Percentiles rank a stretch among this genome's conserved stretches.
phyloP scores from a whole-genome alignment of 2,797 vertebrate genomes.

The Sebastes iracundus region DNA sequence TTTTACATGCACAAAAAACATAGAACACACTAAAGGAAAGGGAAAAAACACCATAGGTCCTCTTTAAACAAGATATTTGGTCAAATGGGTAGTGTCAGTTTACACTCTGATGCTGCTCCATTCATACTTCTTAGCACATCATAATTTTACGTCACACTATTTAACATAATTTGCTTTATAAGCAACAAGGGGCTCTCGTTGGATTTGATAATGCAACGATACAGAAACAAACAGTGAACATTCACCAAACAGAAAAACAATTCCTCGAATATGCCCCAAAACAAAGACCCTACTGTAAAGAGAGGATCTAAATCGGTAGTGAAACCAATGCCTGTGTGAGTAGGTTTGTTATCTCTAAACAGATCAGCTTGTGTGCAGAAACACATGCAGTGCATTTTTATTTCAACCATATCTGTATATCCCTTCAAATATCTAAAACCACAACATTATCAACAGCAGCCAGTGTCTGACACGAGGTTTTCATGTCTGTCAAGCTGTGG shows the following conservation, averaged over 20 bases:
- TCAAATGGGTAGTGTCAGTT: neutral
- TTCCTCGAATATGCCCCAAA: neutral
- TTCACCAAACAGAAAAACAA: neutral
- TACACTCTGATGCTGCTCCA: neutral
- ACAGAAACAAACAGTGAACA: neutral
- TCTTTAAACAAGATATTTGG: neutral
- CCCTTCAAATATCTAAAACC: conserved; percentile 36
- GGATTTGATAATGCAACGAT: neutral
- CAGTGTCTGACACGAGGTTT: conserved; percentile 50
- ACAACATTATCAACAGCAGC: conserved; percentile 37
- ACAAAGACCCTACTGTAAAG: neutral
- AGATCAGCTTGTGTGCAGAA: neutral
- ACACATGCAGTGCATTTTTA: conserved; percentile 13
- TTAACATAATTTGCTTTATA: neutral
- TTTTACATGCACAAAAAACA: no score
- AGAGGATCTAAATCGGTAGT: neutral
- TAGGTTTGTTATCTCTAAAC: conserved; percentile 6
- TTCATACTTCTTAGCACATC: neutral
- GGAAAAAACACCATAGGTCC: neutral
- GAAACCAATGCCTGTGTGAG: conserved; percentile 21
- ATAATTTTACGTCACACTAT: neutral
- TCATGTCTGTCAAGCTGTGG: conserved; percentile 37
- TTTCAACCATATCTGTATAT: conserved; percentile 2
- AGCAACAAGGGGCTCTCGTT: neutral
- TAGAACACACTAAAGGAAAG: no score